These are phyloP conservation scores for Muscicapa adusta DNA, from an alignment of 2,113 vertebrate genomes.

Conservation along the genomic window DNA sequence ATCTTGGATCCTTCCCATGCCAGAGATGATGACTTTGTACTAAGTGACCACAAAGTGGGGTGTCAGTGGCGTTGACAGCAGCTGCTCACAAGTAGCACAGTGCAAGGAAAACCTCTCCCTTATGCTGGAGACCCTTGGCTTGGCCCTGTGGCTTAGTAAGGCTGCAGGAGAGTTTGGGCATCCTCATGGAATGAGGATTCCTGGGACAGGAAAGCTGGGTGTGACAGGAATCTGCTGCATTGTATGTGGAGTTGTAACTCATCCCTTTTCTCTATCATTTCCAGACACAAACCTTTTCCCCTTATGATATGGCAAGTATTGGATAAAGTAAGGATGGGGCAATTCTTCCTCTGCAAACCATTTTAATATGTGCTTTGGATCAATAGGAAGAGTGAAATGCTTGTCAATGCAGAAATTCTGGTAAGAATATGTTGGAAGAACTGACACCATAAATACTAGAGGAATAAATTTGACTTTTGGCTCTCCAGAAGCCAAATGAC, in stretches of 20 bases:
- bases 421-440: background rate
- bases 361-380: slow-evolving; percentile 18
- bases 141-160: background rate
- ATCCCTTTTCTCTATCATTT: background rate
- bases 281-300: background rate
- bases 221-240: background rate
- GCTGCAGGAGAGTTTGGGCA: background rate
- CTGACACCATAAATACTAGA: background rate
- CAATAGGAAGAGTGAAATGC: background rate
- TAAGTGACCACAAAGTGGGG: background rate
- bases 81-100: background rate
- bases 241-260: background rate
- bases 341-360: background rate
- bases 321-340: background rate
- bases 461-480: background rate
- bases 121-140: background rate
- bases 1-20: background rate
- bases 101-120: background rate
- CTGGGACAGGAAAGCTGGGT: no score
- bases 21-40: background rate
- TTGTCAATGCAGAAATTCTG: background rate
- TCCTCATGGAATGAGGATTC: background rate
- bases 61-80: background rate
- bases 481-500: background rate
- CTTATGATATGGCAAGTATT: background rate